A percentile compares a stretch with the other conserved stretches of the same genome.
These are phyloP conservation scores for Puma concolor DNA, from an alignment of 2,113 vertebrate genomes.

Conservation along the genomic window DNA sequence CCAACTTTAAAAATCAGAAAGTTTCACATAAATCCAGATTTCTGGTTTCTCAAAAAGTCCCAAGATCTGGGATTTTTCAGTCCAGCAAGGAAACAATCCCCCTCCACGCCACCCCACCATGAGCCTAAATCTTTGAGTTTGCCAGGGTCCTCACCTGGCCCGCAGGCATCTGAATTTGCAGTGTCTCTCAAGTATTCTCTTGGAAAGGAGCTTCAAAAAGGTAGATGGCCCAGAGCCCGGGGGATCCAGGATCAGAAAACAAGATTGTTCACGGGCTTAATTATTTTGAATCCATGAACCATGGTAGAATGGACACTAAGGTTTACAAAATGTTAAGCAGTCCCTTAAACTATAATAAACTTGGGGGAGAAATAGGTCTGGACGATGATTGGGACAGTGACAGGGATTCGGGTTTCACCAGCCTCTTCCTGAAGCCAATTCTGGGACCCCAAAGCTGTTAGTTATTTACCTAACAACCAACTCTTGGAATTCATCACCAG, in stretches of 20 bases:
- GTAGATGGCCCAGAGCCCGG: neutral
- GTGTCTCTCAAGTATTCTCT: neutral
- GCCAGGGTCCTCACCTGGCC: neutral
- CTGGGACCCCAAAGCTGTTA: neutral
- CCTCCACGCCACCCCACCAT: too few relatives aligned
- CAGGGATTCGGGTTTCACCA: neutral
- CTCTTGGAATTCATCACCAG: neutral
- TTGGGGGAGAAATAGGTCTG: too few relatives aligned
- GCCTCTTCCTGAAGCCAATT: neutral
- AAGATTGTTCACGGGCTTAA: neutral
- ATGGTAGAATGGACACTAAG: neutral
- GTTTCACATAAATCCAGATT: neutral
- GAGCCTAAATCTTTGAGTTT: neutral
- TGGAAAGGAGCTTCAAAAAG: neutral
- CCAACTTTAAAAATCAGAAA: neutral
- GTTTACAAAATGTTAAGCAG: neutral
- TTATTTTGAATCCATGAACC: neutral
- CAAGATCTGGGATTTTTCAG: neutral
- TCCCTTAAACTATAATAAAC: neutral
- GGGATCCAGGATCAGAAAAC: neutral
- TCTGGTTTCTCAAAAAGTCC: neutral
- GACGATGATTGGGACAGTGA: neutral
- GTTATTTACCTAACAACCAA: neutral
- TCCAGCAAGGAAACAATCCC: neutral
- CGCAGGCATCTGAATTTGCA: neutral